These are phyloP conservation scores for Idaea straminata DNA, from an alignment of 2,888 invertebrate genomes.

Conservation along the genomic window DNA sequence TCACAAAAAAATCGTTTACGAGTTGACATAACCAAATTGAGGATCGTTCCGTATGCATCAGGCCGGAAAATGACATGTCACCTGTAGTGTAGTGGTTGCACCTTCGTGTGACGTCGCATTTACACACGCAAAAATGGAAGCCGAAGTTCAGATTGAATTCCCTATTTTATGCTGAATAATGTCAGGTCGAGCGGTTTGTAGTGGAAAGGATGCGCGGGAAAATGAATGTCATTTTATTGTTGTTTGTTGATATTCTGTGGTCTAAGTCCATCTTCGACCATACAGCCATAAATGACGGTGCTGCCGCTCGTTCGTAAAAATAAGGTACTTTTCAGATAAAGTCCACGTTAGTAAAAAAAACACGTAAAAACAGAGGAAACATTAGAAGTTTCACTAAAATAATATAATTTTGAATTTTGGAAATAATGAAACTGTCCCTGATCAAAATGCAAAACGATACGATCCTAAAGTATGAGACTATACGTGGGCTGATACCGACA, in stretches of 20 bases:
- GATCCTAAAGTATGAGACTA: too few relatives aligned
- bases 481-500: too few relatives aligned
- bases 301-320: too few relatives aligned
- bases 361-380: too few relatives aligned
- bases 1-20: background rate
- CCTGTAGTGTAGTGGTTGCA: constrained; percentile 26
- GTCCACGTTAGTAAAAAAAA: too few relatives aligned
- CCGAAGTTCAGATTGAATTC: background rate
- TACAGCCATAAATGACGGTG: too few relatives aligned
- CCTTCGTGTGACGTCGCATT: constrained; percentile 42
- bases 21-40: constrained; percentile 58
- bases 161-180: background rate
- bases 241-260: background rate
- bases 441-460: too few relatives aligned
- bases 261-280: too few relatives aligned
- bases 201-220: background rate
- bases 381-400: too few relatives aligned
- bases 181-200: background rate
- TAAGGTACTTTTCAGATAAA: too few relatives aligned
- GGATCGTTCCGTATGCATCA: constrained; percentile 42
- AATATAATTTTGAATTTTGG: too few relatives aligned
- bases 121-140: constrained; percentile 18
- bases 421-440: too few relatives aligned
- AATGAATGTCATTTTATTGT: background rate
- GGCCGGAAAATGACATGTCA: constrained; percentile 75